Percentiles rank a stretch among this genome's conserved stretches.
phyloP scores from a whole-genome alignment of 2,797 vertebrate genomes.

The Alfaro cultratus region DNA sequence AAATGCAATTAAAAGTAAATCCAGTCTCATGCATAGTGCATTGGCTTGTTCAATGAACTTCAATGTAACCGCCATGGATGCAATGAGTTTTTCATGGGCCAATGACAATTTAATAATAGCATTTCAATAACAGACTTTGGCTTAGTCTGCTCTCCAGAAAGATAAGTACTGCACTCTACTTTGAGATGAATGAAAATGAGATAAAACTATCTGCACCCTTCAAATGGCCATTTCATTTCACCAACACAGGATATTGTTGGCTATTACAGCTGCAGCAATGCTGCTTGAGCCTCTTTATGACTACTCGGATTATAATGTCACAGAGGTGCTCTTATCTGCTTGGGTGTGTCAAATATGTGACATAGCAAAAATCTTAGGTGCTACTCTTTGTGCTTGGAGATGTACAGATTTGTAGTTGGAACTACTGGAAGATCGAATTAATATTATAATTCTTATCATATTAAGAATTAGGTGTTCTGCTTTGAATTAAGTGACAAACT shows the following conservation, averaged over 20 bases:
- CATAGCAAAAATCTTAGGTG: conserved; percentile 20
- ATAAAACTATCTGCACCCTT: conserved; percentile 36
- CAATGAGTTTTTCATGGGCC: conserved; percentile 61
- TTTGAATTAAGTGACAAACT: not conserved
- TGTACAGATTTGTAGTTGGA: conserved; percentile 18
- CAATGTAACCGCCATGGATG: conserved; percentile 42
- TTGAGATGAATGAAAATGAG: conserved; percentile 38
- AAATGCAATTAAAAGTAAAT: conserved; percentile 69
- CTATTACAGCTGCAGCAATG: conserved; percentile 18
- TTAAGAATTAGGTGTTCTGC: not conserved
- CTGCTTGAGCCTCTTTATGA: conserved; percentile 17
- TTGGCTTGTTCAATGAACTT: conserved; percentile 61
- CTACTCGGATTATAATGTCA: conserved; percentile 40
- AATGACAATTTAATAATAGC: conserved; percentile 64
- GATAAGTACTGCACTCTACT: conserved; percentile 31
- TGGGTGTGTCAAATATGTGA: conserved; percentile 26
- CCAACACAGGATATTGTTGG: conserved; percentile 22
- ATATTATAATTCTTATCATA: not conserved
- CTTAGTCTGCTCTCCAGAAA: conserved; percentile 33
- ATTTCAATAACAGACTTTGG: conserved; percentile 50
- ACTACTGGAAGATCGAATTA: not conserved
- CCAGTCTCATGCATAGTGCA: conserved; percentile 44
- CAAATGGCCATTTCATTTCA: conserved; percentile 35
- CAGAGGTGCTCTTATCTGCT: conserved; percentile 18
- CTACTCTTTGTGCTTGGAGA: conserved; percentile 8